Conservation (phyloP, 2,113 vertebrate species). For the Chaetura pelagica region DNA sequence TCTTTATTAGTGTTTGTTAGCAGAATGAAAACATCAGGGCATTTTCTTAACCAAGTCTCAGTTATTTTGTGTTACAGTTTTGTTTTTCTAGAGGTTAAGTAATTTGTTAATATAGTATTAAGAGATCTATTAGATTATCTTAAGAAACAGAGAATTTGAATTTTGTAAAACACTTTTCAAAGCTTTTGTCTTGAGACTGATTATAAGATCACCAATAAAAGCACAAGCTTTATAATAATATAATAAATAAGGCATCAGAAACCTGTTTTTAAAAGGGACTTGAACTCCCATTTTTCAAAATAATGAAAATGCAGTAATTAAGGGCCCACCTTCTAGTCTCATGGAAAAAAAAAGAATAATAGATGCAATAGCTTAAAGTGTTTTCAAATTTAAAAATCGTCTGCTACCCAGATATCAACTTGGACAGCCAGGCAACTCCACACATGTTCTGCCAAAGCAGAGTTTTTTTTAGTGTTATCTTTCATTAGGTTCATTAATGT, state of each 20-base stretch:
- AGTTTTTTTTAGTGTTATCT: no score
- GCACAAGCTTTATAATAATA: not conserved
- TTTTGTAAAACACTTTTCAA: not conserved
- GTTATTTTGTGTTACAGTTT: not conserved
- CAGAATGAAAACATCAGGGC: not conserved
- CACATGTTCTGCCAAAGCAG: not conserved
- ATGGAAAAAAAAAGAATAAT: not conserved
- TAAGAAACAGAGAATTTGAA: not conserved
- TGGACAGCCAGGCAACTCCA: not conserved
- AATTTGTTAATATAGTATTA: not conserved
- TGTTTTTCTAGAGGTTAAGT: not conserved
- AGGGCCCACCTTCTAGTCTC: not conserved
- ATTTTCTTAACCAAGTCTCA: not conserved
- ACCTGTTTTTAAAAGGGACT: not conserved
- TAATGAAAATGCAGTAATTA: not conserved
- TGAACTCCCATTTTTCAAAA: not conserved
- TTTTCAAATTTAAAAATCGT: not conserved
- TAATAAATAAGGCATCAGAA: not conserved
- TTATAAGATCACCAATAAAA: not conserved
- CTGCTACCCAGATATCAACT: not conserved
- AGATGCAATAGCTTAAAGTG: not conserved
- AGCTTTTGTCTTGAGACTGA: not conserved
- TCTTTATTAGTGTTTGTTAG: not conserved
- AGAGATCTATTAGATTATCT: not conserved
- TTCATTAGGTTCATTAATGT: not conserved